Conservation (phyloP, 1,140 invertebrate genomes). For the Stenopsyche tienmushanensis region DNA sequence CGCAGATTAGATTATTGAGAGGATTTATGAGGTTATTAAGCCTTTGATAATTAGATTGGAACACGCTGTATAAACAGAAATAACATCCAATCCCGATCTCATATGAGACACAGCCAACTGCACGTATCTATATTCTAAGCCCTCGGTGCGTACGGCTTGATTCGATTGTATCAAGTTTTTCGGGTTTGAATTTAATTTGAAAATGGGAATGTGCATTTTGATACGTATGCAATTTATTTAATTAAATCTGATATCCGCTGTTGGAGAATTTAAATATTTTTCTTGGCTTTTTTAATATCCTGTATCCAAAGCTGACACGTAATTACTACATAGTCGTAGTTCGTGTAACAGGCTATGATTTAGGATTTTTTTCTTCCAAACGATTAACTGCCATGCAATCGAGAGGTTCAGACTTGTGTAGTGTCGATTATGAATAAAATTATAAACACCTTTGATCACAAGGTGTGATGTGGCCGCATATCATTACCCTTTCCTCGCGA, state of each 20-base stretch:
- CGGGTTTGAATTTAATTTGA: too few species aligned
- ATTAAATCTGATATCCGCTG: too few species aligned
- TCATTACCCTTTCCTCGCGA: slow-evolving; percentile 8
- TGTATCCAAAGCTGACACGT: too few species aligned
- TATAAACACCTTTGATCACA: slow-evolving; percentile 26
- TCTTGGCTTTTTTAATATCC: neutral
- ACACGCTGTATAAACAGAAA: slow-evolving; percentile 42
- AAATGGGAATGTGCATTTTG: too few species aligned
- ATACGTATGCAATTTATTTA: too few species aligned
- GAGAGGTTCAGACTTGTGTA: neutral
- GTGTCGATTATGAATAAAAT: slow-evolving; percentile 23
- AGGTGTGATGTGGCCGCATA: slow-evolving; percentile 17
- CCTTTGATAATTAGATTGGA: slow-evolving; percentile 56
- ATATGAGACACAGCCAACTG: slow-evolving; percentile 20
- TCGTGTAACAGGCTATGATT: slow-evolving; percentile 23
- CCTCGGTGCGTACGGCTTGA: neutral
- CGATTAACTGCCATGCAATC: slow-evolving; percentile 29
- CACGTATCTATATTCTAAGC: neutral
- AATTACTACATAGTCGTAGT: slow-evolving; percentile 13
- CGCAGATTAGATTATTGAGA: slow-evolving; percentile 61
- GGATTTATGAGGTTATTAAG: slow-evolving; percentile 60
- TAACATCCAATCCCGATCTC: slow-evolving; percentile 39
- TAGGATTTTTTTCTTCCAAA: slow-evolving; percentile 6
- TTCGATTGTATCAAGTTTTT: too few species aligned
- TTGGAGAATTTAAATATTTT: too few species aligned